phyloP scores from a whole-genome alignment of 2,888 invertebrate genomes.

The Leucophenga montana region DNA sequence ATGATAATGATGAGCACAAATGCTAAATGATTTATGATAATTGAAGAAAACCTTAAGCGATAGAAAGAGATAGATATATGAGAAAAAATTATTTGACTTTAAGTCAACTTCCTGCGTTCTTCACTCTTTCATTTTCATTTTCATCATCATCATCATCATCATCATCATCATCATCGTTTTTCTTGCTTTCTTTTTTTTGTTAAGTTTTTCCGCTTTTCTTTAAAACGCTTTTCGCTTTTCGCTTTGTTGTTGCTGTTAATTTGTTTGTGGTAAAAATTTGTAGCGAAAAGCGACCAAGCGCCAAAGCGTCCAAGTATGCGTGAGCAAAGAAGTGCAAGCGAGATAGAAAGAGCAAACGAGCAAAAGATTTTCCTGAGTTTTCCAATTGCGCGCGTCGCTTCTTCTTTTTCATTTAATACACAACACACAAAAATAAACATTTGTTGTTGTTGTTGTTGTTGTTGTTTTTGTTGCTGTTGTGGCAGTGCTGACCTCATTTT shows the following conservation, averaged over 20 bases:
- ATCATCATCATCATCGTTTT: background rate
- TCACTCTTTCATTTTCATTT: no score
- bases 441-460: no score
- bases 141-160: background rate
- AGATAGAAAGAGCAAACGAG: background rate
- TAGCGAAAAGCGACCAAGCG: no score
- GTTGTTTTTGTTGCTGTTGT: background rate
- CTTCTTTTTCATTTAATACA: background rate
- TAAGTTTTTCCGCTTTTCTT: background rate
- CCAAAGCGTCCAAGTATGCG: no score
- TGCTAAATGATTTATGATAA: constrained; percentile 26
- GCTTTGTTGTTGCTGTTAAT: no score
- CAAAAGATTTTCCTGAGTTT: background rate
- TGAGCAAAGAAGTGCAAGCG: no score
- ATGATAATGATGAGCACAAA: constrained; percentile 21
- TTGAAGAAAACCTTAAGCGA: constrained; percentile 7
- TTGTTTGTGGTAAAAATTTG: no score
- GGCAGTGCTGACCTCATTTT: constrained; percentile 10
- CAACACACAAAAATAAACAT: constrained; percentile 7
- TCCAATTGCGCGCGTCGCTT: constrained; percentile 3
- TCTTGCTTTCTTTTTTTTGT: background rate
- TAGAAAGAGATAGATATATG: no score
- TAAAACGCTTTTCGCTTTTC: background rate
- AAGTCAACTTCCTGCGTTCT: no score
- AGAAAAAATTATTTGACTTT: no score